phyloP scores from a whole-genome alignment of 2,888 invertebrate genomes.

The Hemicrepidius hirtus region DNA sequence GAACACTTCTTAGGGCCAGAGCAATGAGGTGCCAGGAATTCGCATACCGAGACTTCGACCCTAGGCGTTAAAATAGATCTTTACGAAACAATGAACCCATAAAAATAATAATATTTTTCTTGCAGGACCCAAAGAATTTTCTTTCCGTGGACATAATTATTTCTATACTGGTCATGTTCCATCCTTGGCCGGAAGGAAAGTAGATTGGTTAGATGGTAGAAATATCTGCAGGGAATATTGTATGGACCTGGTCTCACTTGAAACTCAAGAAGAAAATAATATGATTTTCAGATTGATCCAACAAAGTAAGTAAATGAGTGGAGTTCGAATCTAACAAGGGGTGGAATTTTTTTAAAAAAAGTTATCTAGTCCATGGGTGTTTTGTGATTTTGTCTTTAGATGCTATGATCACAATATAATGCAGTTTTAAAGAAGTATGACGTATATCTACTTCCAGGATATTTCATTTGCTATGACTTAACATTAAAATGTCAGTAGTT shows the following conservation, averaged over 20 bases:
- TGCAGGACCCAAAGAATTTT: constrained; percentile 93
- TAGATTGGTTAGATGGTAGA: constrained; percentile 93
- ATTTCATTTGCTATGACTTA: neutral
- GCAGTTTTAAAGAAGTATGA: neutral
- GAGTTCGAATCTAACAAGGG: no score
- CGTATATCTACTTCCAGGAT: neutral
- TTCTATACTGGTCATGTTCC: constrained; percentile 91
- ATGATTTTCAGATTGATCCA: constrained; percentile 91
- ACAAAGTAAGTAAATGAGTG: constrained; percentile 85
- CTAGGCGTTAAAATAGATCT: no score
- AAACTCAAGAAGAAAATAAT: constrained; percentile 93
- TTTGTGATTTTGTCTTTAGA: no score
- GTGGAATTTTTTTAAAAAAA: no score
- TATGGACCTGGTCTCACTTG: constrained; percentile 93
- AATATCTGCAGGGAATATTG: constrained; percentile 94
- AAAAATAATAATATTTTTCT: no score
- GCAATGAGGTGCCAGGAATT: no score
- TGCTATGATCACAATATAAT: neutral
- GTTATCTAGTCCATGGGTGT: no score
- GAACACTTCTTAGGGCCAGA: no score
- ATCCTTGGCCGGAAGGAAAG: constrained; percentile 84
- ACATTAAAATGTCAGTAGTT: constrained; percentile 25
- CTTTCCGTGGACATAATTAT: constrained; percentile 90
- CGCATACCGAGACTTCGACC: no score
- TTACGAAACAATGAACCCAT: no score